Evolutionary conservation across 2,888 invertebrate genomes (phyloP).

Genomic region (Machimus rusticus): DNA sequence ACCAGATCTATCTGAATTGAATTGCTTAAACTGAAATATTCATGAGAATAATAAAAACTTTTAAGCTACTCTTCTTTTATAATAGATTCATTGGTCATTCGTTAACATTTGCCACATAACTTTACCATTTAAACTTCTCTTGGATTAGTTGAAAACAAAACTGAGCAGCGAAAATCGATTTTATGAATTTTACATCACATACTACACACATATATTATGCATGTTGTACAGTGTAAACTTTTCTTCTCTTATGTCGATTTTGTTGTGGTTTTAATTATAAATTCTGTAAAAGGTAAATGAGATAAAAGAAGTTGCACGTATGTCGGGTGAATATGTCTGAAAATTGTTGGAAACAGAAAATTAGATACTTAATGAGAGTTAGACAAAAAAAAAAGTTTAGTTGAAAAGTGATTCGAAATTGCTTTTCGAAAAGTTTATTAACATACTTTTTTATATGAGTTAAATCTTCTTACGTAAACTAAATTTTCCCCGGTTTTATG

Average conservation of each 20-base stretch:
- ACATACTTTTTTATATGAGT: no score
- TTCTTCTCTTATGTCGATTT: neutral
- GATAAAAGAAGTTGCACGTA: no score
- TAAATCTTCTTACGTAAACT: no score
- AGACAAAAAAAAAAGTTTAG: no score
- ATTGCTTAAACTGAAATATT: neutral
- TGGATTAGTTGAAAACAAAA: neutral
- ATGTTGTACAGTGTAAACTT: neutral
- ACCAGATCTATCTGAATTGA: neutral
- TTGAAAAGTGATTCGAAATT: no score
- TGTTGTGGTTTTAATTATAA: neutral
- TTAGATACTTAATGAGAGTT: no score
- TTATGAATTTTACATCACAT: neutral
- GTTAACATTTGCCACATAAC: neutral
- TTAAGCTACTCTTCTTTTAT: neutral
- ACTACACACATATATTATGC: neutral
- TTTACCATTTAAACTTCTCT: neutral
- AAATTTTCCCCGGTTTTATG: no score
- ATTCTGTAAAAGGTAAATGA: neutral
- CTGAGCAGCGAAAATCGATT: neutral
- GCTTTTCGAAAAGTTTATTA: no score
- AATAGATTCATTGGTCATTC: neutral
- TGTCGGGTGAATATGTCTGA: no score
- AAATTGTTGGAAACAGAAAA: no score
- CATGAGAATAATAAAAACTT: neutral